Base-by-base conservation (phyloP, 2,888 invertebrate genomes). In the Nezara viridula region DNA sequence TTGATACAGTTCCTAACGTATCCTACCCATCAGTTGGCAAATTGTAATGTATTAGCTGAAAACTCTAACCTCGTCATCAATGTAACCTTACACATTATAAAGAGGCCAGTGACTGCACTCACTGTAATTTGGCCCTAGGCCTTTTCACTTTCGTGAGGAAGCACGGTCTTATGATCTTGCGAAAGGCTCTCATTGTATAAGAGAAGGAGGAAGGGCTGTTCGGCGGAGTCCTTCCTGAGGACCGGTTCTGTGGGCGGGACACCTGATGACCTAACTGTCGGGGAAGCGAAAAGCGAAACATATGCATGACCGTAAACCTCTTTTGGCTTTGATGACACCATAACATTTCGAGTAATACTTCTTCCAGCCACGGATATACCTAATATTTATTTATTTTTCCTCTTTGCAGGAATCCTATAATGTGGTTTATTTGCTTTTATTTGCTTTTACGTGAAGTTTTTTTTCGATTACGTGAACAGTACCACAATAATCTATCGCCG, bases 101-200 rank as follows among this genome's bases (percentile, higher is more conserved):
- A 73, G 66, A 21, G 32, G 19, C 37, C 32, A 44, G 44, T 81
- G 81, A 16, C 27, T 60, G n/a, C 24, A n/a, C n/a, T 77, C 44
- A n/a, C 81, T 81, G 81, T 81, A 81, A 81, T 81, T 81, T 81
- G 12, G 37, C 12, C 44, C 44, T 44, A 24, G 24, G 40, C 81
- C 66, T 40, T 81, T n/a, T 40, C 81, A 81, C 81, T 81, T 81
- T 81, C 81, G 24, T 73, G 44, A 81, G 81, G 81, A 81, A 81
- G n/a, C 81, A 81, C 44, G 44, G 44, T n/a, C 44, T 7, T n/a
- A 24, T 81, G 81, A 4, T 73, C 66, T 73, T 73, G 81, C 81
- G 81, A 44, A 44, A 81, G 81, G 37, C 81, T n/a, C 24, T n/a
- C 81, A 81, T 81, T 81, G 81, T 81, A 81, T 81, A 81, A 81